Evolutionary conservation across 2,113 vertebrate species (phyloP), one percentile per base, ranked within the genome.

Genomic region (Dasyurus viverrinus): DNA sequence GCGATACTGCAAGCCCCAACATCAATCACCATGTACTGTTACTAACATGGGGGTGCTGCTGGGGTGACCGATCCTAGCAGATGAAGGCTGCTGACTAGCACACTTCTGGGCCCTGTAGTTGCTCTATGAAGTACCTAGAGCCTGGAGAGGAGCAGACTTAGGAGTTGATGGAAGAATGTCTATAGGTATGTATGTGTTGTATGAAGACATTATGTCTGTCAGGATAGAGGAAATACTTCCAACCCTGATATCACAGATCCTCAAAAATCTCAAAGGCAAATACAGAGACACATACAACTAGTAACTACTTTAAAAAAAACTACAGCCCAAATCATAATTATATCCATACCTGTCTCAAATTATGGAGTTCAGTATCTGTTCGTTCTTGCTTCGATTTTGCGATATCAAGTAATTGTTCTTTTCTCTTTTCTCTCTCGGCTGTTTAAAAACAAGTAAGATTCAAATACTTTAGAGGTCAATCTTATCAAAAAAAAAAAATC

Each of bases 391-490:
- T 99, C 14, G 99, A 99, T 96, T 98, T 99, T 52, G 99, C 98
- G 25, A 99, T 97, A 3, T 98, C 98, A 89, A 99, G 99, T 89
- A 99, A 98, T 27, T 99, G 99, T 27, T 99, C 99, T 93, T 99
- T 99, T 96, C 99, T 99, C 95, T 97, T 98, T 53, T 98, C 98
- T 92, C 98, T 99, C 97, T 99, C 99, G 53, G 97, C 99, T 99
- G 98, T 97, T 96, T 57, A 68, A 97, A 96, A 97, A 60, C 94
- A 90, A 3, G 53, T 54, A 54, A 52, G 0, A 60, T 93, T 94
- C 52, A 93, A 91, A 47, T 22, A 54, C 7, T 96, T 96, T 46
- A 91, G 27, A 91, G 27, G 68, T 36, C 22, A 50, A 46, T 16
- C 42, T 2, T 8, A 68, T 53, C 60, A 92, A 53, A 8, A 52